These are phyloP conservation scores for Motacilla tschutschensis DNA, from an alignment of 2,113 vertebrate genomes.

Conservation along the genomic window DNA sequence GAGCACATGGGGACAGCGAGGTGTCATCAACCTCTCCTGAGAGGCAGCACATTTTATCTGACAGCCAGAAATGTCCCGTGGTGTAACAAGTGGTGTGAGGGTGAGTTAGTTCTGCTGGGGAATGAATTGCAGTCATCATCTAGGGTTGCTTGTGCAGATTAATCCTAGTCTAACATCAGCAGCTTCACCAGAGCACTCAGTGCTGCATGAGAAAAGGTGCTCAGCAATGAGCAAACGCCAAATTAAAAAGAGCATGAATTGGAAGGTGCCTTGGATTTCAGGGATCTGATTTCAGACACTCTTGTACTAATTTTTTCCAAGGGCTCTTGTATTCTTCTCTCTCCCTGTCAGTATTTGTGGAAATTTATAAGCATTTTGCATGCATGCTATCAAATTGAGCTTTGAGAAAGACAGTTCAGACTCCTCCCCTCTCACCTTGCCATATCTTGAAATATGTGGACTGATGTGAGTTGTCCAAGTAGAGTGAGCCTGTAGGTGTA, in stretches of 20 bases:
- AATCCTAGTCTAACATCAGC: neutral
- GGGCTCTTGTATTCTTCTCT: neutral
- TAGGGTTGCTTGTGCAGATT: accelerated
- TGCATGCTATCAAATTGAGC: neutral
- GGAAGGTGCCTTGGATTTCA: neutral
- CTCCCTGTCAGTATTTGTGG: neutral
- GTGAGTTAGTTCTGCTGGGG: neutral
- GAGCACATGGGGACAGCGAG: accelerated
- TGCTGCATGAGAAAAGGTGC: neutral
- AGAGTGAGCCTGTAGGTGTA: neutral
- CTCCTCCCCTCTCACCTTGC: accelerated
- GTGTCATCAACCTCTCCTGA: neutral
- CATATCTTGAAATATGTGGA: neutral
- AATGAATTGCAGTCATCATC: neutral
- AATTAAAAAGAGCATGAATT: neutral
- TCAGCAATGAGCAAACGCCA: neutral
- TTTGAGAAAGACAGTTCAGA: neutral
- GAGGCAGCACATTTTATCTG: neutral
- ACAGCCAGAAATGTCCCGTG: neutral
- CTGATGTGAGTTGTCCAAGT: neutral
- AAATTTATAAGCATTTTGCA: neutral
- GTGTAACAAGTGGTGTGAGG: neutral
- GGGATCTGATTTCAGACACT: neutral
- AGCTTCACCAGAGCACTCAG: neutral
- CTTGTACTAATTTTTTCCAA: neutral